Base-by-base conservation (phyloP, 1,140 invertebrate genomes). In the Vanessa tameamea region DNA sequence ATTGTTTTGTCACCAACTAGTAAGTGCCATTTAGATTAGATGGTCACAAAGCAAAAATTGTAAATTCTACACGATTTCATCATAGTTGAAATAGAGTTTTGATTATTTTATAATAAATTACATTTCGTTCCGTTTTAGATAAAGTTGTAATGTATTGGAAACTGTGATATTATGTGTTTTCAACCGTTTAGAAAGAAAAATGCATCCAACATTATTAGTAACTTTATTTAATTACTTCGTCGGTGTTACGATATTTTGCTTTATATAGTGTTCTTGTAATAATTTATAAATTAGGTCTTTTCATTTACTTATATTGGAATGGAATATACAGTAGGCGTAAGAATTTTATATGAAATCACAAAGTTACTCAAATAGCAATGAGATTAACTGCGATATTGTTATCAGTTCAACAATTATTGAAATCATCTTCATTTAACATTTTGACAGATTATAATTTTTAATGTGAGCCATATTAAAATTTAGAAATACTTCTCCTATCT, bases 131-230 rank as follows among this genome's bases (percentile, higher is more conserved):
- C 68, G 53, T 67, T 20, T 67, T 78, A 75, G 69, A 63, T 66
- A 66, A 75, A 78, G 47, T 64, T 72, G 57, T 71, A 64, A 64
- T 87, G 83, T 88, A 91, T 92, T 92, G 89, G 86, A 90, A 92
- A 90, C 90, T 92, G 90, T 92, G 90, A 92, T 92, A 92, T 90
- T 90, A 79, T 88, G 82, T 90, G 87, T 92, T 92, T 91, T 90
- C 88, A 89, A 92, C 91, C 79, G 71, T 83, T 71, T 84, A 78
- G 74, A 73, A 72, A 75, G 47, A 75, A 43, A 63, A 63, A 69
- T 57, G 48, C 73, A 66, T 75, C 57, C 48, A 63, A 68, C 37
- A 67, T 47, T 55, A 51, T 50, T 51, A 50, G 14, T 59, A 61
- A 59, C 16, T 55, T 48, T 55, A 47, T 63, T 69, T 69, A 69